phyloP scores from a whole-genome alignment of 2,888 invertebrate genomes.

The Mesorhabditis belari region DNA sequence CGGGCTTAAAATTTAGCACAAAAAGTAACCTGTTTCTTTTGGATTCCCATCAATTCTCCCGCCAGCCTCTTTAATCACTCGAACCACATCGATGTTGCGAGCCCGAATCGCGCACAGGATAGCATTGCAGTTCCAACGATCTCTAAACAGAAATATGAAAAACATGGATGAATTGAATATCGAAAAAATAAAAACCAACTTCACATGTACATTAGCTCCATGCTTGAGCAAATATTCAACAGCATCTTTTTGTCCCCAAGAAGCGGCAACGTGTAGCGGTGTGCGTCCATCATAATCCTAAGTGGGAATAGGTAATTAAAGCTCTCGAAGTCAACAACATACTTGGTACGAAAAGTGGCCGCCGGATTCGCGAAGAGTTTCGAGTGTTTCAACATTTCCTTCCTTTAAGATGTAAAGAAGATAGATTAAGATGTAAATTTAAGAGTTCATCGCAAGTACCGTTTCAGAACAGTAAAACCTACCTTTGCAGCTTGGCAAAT shows the following conservation, averaged over 20 bases:
- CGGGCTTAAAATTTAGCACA: too few relatives aligned
- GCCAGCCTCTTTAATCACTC: slow-evolving; percentile 40
- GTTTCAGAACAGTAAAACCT: slow-evolving; percentile 12
- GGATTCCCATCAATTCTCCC: slow-evolving; percentile 34
- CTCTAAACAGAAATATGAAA: slow-evolving; percentile 27
- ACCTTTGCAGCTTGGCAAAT: slow-evolving; percentile 64
- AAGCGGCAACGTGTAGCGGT: slow-evolving; percentile 73
- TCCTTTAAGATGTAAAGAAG: not conserved
- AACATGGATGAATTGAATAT: not conserved
- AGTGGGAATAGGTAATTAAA: too few relatives aligned
- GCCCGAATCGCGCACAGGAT: slow-evolving; percentile 64
- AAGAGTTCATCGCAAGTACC: not conserved
- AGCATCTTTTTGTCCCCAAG: slow-evolving; percentile 65
- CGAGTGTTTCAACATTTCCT: not conserved
- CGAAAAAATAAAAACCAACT: slow-evolving; percentile 11
- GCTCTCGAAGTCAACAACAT: too few relatives aligned
- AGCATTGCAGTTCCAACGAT: slow-evolving; percentile 55
- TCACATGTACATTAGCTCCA: slow-evolving; percentile 74
- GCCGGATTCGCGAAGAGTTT: slow-evolving; percentile 57
- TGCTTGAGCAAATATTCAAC: slow-evolving; percentile 70
- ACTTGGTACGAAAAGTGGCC: slow-evolving; percentile 69
- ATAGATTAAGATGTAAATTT: not conserved
- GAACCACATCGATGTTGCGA: slow-evolving; percentile 37
- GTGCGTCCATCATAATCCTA: slow-evolving; percentile 74
- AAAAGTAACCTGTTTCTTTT: slow-evolving; percentile 36